These are phyloP conservation scores for Aphrocallistes beatrix DNA, from an alignment of 37 sponge, comb jelly and placozoan genomes.

Conservation along the genomic window DNA sequence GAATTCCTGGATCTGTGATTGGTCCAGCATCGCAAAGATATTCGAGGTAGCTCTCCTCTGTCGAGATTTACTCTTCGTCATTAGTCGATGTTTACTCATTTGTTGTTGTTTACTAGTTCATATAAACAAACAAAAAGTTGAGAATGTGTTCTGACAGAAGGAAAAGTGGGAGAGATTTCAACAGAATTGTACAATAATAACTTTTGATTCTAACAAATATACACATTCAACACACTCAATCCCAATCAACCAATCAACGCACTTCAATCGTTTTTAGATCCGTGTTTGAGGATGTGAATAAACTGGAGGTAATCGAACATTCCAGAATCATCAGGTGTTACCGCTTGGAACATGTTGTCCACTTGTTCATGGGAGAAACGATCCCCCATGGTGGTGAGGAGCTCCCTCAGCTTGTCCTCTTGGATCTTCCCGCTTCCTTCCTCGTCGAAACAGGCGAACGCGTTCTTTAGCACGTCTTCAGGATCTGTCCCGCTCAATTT, in stretches of 20 bases:
- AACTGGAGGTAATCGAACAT: slow-evolving; percentile 90
- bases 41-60: slow-evolving; percentile 96
- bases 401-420: slow-evolving; percentile 84
- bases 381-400: slow-evolving; percentile 95
- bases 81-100: background rate
- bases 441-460: slow-evolving; percentile 95
- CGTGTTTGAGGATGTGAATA: slow-evolving; percentile 88
- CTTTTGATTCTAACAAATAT: background rate
- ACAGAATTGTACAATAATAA: background rate
- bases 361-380: slow-evolving; percentile 67
- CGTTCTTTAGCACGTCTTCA: slow-evolving; percentile 95
- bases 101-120: too few species aligned
- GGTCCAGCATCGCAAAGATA: slow-evolving; percentile 99
- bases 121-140: too few species aligned
- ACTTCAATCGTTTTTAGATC: slow-evolving; percentile 81
- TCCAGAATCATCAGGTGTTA: slow-evolving; percentile 71
- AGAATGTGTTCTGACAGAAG: background rate
- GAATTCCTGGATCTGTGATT: slow-evolving; percentile 98
- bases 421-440: slow-evolving; percentile 82
- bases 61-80: slow-evolving; percentile 83
- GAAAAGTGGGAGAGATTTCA: background rate
- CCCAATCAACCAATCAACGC: background rate
- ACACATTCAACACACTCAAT: background rate
- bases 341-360: slow-evolving; percentile 86
- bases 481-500: slow-evolving; percentile 70